Evolutionary conservation across 2,888 invertebrate genomes (phyloP), one percentile per base, ranked within the genome.

Genomic region (Campoplex nolae): DNA sequence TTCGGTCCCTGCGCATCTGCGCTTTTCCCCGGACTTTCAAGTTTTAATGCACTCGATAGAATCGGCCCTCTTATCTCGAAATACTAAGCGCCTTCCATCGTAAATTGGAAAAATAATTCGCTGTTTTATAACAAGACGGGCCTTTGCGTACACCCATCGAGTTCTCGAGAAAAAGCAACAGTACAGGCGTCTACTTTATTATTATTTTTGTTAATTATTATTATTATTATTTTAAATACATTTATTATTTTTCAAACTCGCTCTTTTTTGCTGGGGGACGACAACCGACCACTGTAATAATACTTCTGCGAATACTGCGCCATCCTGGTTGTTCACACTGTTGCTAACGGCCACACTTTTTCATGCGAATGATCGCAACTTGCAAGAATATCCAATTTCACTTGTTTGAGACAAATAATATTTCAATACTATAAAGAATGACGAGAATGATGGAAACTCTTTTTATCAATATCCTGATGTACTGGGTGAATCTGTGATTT

Each of bases 41-140:
- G 91, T 92, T 92, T 93, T 92, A 93, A 92, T 92, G 91, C 90
- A 90, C 90, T 90, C 89, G 91, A 90, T 91, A 91, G 92, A 92
- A 92, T 92, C 91, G 91, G 92, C 89, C 91, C 91, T 91, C 90
- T 92, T 91, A 91, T 91, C 91, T 89, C 91, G 89, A 91, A 92
- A 91, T 91, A 90, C 87, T 88, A 85, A 90, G 86, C 88, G 86
- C 84, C 87, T 89, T 88, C 88, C 73, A 89, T 89, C 90, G 89
- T 91, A 92, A 92, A 92, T 92, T 92, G 91, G 90, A 90, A 92
- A 92, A 92, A 92, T 92, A 92, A 92, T 91, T 91, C 89, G 90
- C 88, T 88, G 89, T 89, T 90, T 90, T 89, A 91, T 85, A 85
- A 88, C 81, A 81, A 85, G 80, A 76, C 38, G 16, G 62, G 56